Percentiles rank a stretch among this genome's conserved stretches.
Evolutionary conservation across 2,797 vertebrate species (phyloP).

Genomic region (Lacerta viridis): DNA sequence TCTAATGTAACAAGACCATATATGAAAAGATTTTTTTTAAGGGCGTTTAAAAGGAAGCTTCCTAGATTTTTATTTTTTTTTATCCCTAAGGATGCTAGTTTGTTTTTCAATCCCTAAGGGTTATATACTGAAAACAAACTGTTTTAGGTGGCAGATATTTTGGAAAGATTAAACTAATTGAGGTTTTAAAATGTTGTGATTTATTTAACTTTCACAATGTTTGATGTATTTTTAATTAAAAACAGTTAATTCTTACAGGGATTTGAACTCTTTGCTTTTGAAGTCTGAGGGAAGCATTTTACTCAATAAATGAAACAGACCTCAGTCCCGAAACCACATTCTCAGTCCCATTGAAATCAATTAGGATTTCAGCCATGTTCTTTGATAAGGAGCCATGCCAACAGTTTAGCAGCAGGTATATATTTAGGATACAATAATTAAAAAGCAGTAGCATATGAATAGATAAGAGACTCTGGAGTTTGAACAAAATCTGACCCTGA

Average conservation of each 20-base stretch:
- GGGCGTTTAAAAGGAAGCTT: not conserved
- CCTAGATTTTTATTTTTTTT: not conserved
- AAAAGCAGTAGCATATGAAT: constrained; percentile 28
- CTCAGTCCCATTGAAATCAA: constrained; percentile 40
- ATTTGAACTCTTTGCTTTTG: constrained; percentile 35
- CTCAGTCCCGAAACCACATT: not conserved
- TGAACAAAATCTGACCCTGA: constrained; percentile 31
- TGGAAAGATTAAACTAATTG: constrained; percentile 38
- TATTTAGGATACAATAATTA: constrained; percentile 28
- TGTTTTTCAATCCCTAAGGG: not conserved
- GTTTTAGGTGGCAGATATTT: not conserved
- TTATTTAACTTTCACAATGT: constrained; percentile 21
- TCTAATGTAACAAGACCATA: not conserved
- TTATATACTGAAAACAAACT: constrained; percentile 10
- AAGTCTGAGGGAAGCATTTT: constrained; percentile 18
- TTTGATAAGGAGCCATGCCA: constrained; percentile 29
- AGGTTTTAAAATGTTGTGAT: constrained; percentile 28
- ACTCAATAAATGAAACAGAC: constrained; percentile 42
- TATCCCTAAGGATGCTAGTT: not conserved
- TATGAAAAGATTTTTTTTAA: constrained; percentile 5
- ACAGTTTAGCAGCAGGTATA: constrained; percentile 6
- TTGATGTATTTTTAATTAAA: constrained; percentile 42
- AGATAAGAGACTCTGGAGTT: constrained; percentile 29
- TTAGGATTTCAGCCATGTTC: not conserved
- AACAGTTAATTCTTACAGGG: not conserved